These are phyloP conservation scores for Dendroctonus ponderosae DNA, from an alignment of 1,140 invertebrate species.

Conservation along the genomic window DNA sequence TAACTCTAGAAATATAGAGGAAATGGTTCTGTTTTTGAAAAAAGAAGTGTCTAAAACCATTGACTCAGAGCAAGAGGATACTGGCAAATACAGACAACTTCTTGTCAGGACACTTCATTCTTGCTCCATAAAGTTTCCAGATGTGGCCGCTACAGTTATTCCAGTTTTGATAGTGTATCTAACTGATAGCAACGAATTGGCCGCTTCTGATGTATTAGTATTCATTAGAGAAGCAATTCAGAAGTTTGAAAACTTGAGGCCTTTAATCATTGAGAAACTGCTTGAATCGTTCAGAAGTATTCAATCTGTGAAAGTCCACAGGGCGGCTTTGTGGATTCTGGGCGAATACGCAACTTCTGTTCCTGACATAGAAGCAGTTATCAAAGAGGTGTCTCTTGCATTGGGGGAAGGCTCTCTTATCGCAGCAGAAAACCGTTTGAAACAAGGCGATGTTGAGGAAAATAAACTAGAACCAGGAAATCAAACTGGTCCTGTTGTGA, in stretches of 20 bases:
- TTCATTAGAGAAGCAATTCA: conserved; percentile 95
- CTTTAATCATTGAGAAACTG: conserved; percentile 78
- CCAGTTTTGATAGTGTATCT: conserved; percentile 95
- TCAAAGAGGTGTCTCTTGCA: conserved; percentile 64
- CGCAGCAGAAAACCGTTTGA: conserved; percentile 79
- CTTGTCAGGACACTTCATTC: conserved; percentile 93
- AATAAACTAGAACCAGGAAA: conserved; percentile 45
- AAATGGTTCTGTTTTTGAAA: conserved; percentile 92
- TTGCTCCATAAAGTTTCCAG: conserved; percentile 97
- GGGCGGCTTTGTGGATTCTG: conserved; percentile 96
- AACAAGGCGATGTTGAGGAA: conserved; percentile 65
- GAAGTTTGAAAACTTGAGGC: conserved; percentile 79
- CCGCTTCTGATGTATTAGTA: conserved; percentile 90
- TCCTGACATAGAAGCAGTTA: conserved; percentile 77
- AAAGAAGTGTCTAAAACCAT: conserved; percentile 90
- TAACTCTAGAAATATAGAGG: conserved; percentile 89
- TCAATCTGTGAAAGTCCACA: conserved; percentile 81
- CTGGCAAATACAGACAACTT: conserved; percentile 93
- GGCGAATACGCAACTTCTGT: conserved; percentile 88
- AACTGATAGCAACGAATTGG: conserved; percentile 91
- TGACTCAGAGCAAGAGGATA: conserved; percentile 82
- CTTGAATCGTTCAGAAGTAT: conserved; percentile 82
- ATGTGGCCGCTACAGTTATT: conserved; percentile 91
- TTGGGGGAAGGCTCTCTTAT: conserved; percentile 88
- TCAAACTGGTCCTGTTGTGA: conserved; percentile 43